A percentile compares a stretch with the other conserved stretches of the same genome.
Evolutionary conservation across 1,140 invertebrate species (phyloP).

Genomic region (Manduca sexta): DNA sequence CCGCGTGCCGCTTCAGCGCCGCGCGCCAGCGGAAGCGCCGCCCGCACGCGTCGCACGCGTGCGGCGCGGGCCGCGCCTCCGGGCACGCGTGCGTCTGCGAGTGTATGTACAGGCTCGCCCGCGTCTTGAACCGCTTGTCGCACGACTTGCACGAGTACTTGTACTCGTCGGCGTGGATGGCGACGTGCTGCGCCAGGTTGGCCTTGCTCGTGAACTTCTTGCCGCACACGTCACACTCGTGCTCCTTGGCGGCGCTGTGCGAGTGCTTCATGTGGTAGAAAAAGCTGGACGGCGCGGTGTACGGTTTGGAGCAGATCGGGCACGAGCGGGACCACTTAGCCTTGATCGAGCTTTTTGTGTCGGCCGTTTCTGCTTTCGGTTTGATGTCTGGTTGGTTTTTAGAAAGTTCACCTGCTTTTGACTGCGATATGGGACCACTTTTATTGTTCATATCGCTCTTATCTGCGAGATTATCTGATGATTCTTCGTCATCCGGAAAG

Average conservation of each 20-base stretch:
- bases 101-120: slow-evolving; percentile 74
- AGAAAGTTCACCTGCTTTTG: too few relatives aligned
- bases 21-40: slow-evolving; percentile 70
- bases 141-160: slow-evolving; percentile 70
- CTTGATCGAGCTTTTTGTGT: too few relatives aligned
- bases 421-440: too few relatives aligned
- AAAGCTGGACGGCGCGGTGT: slow-evolving; percentile 76
- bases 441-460: slow-evolving; percentile 29
- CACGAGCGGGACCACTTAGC: too few relatives aligned
- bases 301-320: slow-evolving; percentile 80
- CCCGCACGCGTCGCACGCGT: slow-evolving; percentile 64
- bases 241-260: slow-evolving; percentile 74
- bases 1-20: slow-evolving; percentile 64
- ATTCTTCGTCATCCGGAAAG: slow-evolving; percentile 39
- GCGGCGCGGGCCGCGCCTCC: slow-evolving; percentile 51
- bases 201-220: slow-evolving; percentile 71
- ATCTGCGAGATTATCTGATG: slow-evolving; percentile 49
- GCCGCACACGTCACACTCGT: slow-evolving; percentile 71
- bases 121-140: slow-evolving; percentile 71
- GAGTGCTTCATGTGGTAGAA: slow-evolving; percentile 76
- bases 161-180: slow-evolving; percentile 68
- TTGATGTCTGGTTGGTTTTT: too few relatives aligned
- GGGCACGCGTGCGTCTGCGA: slow-evolving; percentile 57
- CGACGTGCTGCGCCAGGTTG: slow-evolving; percentile 43
- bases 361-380: too few relatives aligned